Evolutionary conservation across 2,888 invertebrate species (phyloP).

Genomic region (Idaea straminata): DNA sequence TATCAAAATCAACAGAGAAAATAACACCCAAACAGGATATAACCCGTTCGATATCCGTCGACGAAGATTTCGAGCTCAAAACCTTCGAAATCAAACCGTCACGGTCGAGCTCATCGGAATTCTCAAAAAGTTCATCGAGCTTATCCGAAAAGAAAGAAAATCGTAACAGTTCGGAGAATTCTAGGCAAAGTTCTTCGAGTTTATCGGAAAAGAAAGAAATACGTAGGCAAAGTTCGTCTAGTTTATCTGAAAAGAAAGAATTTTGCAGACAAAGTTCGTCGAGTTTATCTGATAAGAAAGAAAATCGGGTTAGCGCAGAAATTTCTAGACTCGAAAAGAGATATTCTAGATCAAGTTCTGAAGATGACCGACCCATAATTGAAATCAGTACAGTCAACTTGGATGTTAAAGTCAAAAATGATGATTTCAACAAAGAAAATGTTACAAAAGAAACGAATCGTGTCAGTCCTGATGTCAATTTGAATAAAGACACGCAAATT

Average conservation of each 20-base stretch:
- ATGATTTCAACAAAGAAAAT: background rate
- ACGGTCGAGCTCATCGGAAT: conserved; percentile 28
- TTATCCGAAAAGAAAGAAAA: background rate
- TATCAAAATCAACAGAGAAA: conserved; percentile 23
- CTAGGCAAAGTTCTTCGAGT: background rate
- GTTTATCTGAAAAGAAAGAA: background rate
- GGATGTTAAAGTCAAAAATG: conserved; percentile 11
- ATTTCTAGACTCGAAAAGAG: conserved; percentile 31
- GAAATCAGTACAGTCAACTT: conserved; percentile 21
- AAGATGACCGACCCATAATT: conserved; percentile 36
- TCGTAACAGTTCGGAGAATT: background rate
- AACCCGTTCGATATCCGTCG: conserved; percentile 32
- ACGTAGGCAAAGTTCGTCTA: background rate
- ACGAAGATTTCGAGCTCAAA: conserved; percentile 27
- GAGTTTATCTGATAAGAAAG: conserved; percentile 10
- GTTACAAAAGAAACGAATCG: background rate
- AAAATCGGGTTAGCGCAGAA: conserved; percentile 24
- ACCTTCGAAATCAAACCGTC: conserved; percentile 19
- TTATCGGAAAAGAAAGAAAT: background rate
- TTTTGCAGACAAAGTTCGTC: background rate
- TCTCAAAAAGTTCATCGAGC: background rate
- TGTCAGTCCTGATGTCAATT: background rate
- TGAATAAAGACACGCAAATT: conserved; percentile 3
- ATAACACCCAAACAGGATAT: conserved; percentile 16
- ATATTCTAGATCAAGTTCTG: conserved; percentile 33